phyloP scores from a whole-genome alignment of 2,888 invertebrate species.

The Oscheius onirici region DNA sequence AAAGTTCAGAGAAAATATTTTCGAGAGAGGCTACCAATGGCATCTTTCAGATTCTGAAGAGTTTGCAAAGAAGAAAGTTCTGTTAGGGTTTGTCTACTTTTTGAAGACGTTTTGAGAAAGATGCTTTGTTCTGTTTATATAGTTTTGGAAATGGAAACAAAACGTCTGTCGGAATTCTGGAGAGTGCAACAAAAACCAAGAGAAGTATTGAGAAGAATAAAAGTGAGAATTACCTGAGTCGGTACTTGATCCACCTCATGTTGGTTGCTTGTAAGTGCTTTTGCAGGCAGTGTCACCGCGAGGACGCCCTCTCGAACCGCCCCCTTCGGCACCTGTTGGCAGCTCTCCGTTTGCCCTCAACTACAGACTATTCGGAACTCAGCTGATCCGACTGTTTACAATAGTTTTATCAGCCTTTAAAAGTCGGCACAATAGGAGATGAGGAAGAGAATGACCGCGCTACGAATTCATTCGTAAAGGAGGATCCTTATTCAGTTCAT shows the following conservation, averaged over 20 bases:
- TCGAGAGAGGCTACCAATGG: too few relatives aligned
- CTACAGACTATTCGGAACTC: neutral
- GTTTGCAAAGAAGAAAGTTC: too few relatives aligned
- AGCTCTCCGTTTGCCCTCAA: neutral
- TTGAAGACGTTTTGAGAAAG: neutral
- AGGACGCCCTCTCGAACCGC: constrained; percentile 4
- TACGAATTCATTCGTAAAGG: neutral
- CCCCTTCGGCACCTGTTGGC: constrained; percentile 13
- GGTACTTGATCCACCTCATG: constrained; percentile 11
- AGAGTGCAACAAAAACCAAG: neutral
- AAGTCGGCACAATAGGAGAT: neutral
- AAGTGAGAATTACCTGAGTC: neutral
- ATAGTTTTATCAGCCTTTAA: neutral
- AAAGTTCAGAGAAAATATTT: too few relatives aligned
- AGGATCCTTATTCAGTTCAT: neutral
- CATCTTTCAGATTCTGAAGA: too few relatives aligned
- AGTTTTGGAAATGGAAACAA: too few relatives aligned
- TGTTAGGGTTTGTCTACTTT: too few relatives aligned
- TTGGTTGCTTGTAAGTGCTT: neutral
- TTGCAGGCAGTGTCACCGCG: constrained; percentile 2
- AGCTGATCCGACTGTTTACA: neutral
- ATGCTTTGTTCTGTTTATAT: too few relatives aligned
- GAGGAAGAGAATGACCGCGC: neutral
- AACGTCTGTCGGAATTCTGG: neutral
- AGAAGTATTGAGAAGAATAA: neutral